These are phyloP conservation scores for Carassius carassius DNA, from an alignment of 2,113 vertebrate genomes.

Conservation along the genomic window DNA sequence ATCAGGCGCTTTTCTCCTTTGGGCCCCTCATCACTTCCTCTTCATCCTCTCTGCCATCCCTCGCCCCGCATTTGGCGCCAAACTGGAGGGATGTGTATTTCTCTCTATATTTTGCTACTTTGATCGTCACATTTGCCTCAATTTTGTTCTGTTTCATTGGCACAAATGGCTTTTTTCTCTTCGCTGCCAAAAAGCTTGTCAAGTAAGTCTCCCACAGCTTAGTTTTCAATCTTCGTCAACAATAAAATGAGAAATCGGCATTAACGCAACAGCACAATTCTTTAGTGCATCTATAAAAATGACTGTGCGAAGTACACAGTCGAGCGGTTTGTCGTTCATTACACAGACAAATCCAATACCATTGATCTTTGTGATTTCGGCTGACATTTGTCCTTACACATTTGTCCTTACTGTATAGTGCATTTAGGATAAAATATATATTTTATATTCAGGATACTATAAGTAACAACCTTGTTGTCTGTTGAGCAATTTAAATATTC, in stretches of 20 bases:
- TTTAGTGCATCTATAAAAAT: slow-evolving; percentile 1
- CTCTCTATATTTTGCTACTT: slow-evolving; percentile 34
- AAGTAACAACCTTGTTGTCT: not conserved
- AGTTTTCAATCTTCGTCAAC: slow-evolving; percentile 7
- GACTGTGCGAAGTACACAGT: not conserved
- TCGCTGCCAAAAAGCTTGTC: slow-evolving; percentile 46
- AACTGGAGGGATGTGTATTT: slow-evolving; percentile 41
- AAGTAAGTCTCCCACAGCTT: slow-evolving; percentile 50
- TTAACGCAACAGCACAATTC: not conserved
- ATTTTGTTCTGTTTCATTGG: slow-evolving; percentile 43
- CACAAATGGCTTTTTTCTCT: slow-evolving; percentile 23
- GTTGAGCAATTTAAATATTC: not conserved
- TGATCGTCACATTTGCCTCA: slow-evolving; percentile 46
- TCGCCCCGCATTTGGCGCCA: slow-evolving; percentile 42
- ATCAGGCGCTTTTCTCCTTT: slow-evolving; percentile 51
- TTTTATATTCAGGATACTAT: not conserved
- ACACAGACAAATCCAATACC: not conserved
- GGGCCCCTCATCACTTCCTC: slow-evolving; percentile 67
- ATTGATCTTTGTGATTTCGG: not conserved
- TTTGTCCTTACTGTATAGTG: not conserved
- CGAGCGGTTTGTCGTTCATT: not conserved
- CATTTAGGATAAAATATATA: not conserved
- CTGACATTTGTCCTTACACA: not conserved
- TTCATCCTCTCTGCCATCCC: slow-evolving; percentile 60
- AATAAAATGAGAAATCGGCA: slow-evolving; percentile 21